Base-by-base conservation (phyloP, 2,797 vertebrate species). In the Paguma larvata region DNA sequence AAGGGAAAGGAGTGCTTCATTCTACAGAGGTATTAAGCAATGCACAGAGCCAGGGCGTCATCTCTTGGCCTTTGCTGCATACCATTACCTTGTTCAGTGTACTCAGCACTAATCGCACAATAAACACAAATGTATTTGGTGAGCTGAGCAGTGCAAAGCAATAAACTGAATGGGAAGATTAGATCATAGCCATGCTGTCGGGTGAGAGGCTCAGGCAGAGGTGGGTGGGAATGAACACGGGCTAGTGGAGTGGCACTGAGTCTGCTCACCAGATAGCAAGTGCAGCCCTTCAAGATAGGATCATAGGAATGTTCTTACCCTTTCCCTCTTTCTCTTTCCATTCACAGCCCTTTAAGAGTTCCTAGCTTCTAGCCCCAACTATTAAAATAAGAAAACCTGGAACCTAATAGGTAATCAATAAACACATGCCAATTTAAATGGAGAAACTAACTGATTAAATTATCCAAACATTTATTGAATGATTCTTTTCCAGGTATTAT, bases 71-170 rank as follows among this genome's bases (percentile, higher is more conserved):
- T 97, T 51, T 97, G 94, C 94, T 85, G 73, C 94, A 53, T 7
- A 93, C 95, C 98, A 94, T 98, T 95, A 97, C 96, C 80, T 89
- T 98, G 97, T 96, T 98, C 98, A 96, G 97, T 98, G 95, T 95
- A 96, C 98, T 98, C 96, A 34, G 98, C 3, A 70, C 97, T 99
- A 98, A 98, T 97, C 88, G 75, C 95, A 97, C 97, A 98, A 97
- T 96, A 98, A 99, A 98, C 98, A 98, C 98, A 51, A 78, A 96
- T 92, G 25, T 97, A 98, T 98, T 97, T 97, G 97, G 98, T 98
- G 98, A 98, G 98, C 97, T 98, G 98, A 98, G 97, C 98, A 97
- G 94, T 91, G 97, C 96, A 94, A 97, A 98, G 98, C 98, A 98
- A 98, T 98, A 98, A 98, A 97, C 95, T 95, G 97, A 51, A 89